Conservation (phyloP, 2,888 invertebrate genomes). For the Nymphalis polychloros region DNA sequence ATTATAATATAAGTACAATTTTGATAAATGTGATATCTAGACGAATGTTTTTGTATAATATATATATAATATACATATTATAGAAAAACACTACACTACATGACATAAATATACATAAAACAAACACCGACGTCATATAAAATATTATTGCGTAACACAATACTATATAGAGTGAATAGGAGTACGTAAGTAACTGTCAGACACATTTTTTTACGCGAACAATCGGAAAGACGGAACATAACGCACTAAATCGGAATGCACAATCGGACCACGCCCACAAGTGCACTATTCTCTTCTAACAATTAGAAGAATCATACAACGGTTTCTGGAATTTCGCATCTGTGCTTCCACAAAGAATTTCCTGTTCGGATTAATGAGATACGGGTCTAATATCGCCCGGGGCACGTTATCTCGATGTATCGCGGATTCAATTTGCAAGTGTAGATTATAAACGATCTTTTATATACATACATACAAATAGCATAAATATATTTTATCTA, state of each 20-base stretch:
- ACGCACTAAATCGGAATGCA: conserved; percentile 54
- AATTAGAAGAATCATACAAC: conserved; percentile 51
- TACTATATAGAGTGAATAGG: conserved; percentile 14
- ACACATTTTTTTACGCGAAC: conserved; percentile 43
- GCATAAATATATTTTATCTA: too few species aligned
- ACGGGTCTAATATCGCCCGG: conserved; percentile 69
- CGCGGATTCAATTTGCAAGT: conserved; percentile 55
- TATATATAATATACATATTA: too few species aligned
- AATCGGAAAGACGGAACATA: conserved; percentile 54
- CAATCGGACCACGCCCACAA: conserved; percentile 73
- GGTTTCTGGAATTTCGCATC: conserved; percentile 76
- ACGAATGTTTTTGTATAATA: too few species aligned
- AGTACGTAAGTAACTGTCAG: conserved; percentile 41
- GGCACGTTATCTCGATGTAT: conserved; percentile 62
- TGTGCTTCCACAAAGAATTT: conserved; percentile 73
- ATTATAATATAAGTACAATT: too few species aligned
- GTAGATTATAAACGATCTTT: conserved; percentile 51
- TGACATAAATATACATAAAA: too few species aligned
- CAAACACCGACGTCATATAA: neutral
- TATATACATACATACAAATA: too few species aligned
- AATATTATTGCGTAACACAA: conserved; percentile 20
- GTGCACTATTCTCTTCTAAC: conserved; percentile 56
- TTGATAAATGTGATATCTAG: too few species aligned
- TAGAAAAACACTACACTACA: too few species aligned
- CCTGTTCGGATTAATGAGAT: conserved; percentile 79